A percentile compares a stretch with the other conserved stretches of the same genome.
phyloP scores from a whole-genome alignment of 2,888 invertebrate species.

The Tipula unca region DNA sequence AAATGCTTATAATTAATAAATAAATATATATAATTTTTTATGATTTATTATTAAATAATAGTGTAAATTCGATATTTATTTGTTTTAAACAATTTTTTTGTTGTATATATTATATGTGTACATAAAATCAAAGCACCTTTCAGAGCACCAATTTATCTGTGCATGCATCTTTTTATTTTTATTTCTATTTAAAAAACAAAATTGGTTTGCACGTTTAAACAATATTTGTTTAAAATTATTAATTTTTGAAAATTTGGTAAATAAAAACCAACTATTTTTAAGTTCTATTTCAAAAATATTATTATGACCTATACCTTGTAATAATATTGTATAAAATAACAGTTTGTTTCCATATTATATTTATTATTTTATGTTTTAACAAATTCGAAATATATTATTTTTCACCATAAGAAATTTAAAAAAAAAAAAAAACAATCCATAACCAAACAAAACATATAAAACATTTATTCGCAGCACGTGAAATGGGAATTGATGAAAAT shows the following conservation, averaged over 20 bases:
- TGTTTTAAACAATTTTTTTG: not conserved
- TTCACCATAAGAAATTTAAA: not conserved
- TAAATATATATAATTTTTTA: not conserved
- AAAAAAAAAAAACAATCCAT: not conserved
- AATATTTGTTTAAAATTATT: not conserved
- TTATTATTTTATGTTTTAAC: not conserved
- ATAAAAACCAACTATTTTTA: too few relatives aligned
- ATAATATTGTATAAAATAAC: too few relatives aligned
- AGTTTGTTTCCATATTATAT: too few relatives aligned
- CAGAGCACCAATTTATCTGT: not conserved
- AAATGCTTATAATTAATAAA: not conserved
- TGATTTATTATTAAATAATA: not conserved
- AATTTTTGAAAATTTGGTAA: not conserved
- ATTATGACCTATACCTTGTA: not conserved
- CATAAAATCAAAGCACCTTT: not conserved
- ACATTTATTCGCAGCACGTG: conserved; percentile 36
- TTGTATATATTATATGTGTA: not conserved
- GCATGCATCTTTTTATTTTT: not conserved
- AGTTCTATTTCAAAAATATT: not conserved
- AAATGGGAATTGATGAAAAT: conserved; percentile 44
- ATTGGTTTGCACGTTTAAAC: not conserved
- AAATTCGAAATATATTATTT: not conserved
- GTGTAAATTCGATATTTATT: too few relatives aligned
- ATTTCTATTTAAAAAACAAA: not conserved
- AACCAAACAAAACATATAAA: not conserved